Evolutionary conservation across 2,888 invertebrate species (phyloP).

Genomic region (Eupithecia inturbata): DNA sequence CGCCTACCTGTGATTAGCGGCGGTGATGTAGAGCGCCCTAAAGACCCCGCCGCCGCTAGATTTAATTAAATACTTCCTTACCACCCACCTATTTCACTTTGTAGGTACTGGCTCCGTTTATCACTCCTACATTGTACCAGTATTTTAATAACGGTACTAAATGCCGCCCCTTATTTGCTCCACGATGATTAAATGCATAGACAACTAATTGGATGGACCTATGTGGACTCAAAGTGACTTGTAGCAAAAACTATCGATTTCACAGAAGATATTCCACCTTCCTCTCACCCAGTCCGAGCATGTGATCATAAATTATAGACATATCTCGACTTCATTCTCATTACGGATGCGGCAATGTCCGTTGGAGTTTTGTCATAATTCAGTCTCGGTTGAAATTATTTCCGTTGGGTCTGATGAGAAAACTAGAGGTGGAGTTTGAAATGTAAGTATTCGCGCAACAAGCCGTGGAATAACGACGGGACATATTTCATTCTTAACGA

Average conservation of each 20-base stretch:
- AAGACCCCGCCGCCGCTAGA: slow-evolving; percentile 66
- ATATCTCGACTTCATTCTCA: slow-evolving; percentile 82
- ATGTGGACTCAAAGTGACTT: slow-evolving; percentile 40
- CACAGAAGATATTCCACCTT: not conserved
- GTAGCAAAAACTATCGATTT: slow-evolving; percentile 67
- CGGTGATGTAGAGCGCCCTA: slow-evolving; percentile 71
- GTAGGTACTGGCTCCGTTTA: slow-evolving; percentile 63
- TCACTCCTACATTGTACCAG: slow-evolving; percentile 61
- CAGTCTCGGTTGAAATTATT: slow-evolving; percentile 84
- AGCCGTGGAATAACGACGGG: slow-evolving; percentile 81
- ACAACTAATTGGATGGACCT: not conserved
- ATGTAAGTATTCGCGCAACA: slow-evolving; percentile 82
- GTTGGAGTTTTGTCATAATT: slow-evolving; percentile 84
- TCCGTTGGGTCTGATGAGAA: slow-evolving; percentile 83
- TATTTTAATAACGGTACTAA: slow-evolving; percentile 53
- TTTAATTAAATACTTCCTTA: slow-evolving; percentile 82
- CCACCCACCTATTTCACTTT: slow-evolving; percentile 74
- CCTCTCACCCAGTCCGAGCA: slow-evolving; percentile 58
- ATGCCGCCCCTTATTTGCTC: slow-evolving; percentile 47
- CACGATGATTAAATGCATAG: slow-evolving; percentile 40
- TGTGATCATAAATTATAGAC: slow-evolving; percentile 80
- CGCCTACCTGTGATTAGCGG: slow-evolving; percentile 80
- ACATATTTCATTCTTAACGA: slow-evolving; percentile 84
- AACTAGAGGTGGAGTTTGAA: slow-evolving; percentile 82
- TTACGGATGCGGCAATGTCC: slow-evolving; percentile 84